Evolutionary conservation across 1,140 invertebrate species (phyloP).

Genomic region (Drosophila obscura): DNA sequence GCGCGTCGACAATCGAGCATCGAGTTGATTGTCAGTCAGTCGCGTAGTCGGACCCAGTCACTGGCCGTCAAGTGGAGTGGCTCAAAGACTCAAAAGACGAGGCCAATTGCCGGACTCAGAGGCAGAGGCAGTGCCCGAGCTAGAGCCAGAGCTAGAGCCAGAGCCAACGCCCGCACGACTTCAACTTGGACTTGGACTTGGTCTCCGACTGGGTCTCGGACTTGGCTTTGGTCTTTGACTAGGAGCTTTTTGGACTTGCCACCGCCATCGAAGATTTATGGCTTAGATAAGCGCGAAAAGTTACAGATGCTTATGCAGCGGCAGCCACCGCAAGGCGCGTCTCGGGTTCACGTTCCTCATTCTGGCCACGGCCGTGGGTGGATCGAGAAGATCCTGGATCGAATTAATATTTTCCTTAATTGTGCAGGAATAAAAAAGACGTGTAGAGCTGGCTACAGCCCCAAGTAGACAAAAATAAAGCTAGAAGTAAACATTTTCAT

Average conservation of each 20-base stretch:
- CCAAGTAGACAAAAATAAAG: too few species aligned
- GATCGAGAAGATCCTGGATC: conserved; percentile 2
- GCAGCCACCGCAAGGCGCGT: conserved; percentile 71
- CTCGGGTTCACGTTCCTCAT: conserved; percentile 53
- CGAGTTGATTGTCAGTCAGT: conserved; percentile 72
- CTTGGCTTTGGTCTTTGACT: conserved; percentile 34
- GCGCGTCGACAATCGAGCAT: conserved; percentile 49
- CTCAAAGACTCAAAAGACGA: conserved; percentile 24
- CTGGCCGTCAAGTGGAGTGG: conserved; percentile 61
- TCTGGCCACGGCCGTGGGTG: conserved; percentile 54
- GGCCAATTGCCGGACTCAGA: conserved; percentile 30
- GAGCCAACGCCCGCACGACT: conserved; percentile 78
- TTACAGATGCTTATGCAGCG: conserved; percentile 81
- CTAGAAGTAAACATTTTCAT: too few species aligned
- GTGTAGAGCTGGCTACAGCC: too few species aligned
- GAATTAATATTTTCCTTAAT: too few species aligned
- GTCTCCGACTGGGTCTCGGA: conserved; percentile 45
- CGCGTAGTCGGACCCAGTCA: conserved; percentile 48
- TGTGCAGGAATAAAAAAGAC: too few species aligned
- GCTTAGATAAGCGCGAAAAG: conserved; percentile 80
- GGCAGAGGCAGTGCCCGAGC: conserved; percentile 6
- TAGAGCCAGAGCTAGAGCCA: conserved; percentile 48
- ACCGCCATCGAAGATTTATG: conserved; percentile 80
- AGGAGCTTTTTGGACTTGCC: conserved; percentile 67
- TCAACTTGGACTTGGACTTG: conserved; percentile 46